phyloP scores from a whole-genome alignment of 2,113 vertebrate genomes.

The Cyanoliseus patagonus region DNA sequence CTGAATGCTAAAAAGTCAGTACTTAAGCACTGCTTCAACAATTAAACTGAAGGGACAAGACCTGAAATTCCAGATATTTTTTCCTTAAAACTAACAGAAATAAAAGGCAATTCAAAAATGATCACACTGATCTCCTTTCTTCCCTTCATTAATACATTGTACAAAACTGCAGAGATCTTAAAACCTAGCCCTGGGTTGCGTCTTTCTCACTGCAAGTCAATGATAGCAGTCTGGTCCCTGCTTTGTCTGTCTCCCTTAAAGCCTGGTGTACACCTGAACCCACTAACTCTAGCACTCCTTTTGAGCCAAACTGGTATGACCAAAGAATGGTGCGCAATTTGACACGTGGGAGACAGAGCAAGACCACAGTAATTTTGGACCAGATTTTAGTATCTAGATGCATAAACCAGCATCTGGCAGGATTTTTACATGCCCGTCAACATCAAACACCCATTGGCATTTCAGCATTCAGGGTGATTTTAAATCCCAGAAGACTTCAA shows the following conservation, averaged over 20 bases:
- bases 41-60: background rate
- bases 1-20: background rate
- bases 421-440: background rate
- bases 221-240: background rate
- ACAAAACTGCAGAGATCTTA: background rate
- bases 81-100: background rate
- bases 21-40: background rate
- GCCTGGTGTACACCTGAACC: rapidly evolving
- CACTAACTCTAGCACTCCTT: background rate
- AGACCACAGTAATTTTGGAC: background rate
- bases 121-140: background rate
- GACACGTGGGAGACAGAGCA: background rate
- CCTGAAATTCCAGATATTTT: background rate
- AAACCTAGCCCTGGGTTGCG: background rate
- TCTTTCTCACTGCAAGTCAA: background rate
- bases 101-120: background rate
- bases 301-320: background rate
- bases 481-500: background rate
- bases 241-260: background rate
- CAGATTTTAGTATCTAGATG: background rate
- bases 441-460: background rate
- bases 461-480: background rate
- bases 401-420: background rate
- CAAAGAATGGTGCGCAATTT: background rate
- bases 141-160: background rate